Evolutionary conservation across 2,113 vertebrate genomes (phyloP), one percentile per base, ranked within the genome.

Genomic region (Chionomys nivalis): DNA sequence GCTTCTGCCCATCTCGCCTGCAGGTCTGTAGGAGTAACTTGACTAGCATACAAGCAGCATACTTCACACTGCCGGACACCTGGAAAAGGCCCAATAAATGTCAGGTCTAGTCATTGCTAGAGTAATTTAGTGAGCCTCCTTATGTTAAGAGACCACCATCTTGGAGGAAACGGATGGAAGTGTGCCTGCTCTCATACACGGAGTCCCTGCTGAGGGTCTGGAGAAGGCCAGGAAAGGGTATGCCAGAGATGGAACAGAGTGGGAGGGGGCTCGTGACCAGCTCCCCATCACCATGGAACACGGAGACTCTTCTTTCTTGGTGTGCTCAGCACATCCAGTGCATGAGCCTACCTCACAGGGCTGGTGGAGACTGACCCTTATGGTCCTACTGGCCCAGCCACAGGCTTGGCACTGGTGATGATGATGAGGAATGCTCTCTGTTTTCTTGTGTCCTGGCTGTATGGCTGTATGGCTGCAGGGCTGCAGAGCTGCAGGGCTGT

Each of bases 101-200:
- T 24, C 21, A 65, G 12, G 68, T 86, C 9, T 26, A 31, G 77
- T 61, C 14, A 61, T 94, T 70, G 47, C 83, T 68, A 19, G 47
- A 68, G 55, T 36, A 55, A 81, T n/a, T 70, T 31, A 86, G 44
- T 55, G 77, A 86, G 49, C 58, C 24, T 58, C 28, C 0, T 85
- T 26, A 4, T 21, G 23, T 14, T 19, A 12, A 21, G 52, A 79
- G 66, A 70, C 17, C 6, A 47, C 61, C 72, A n/a, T 72, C 82
- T 89, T 89, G 65, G 55, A 93, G 91, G 23, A 93, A 85, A 87
- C 0, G 10, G 63, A 58, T 75, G 36, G 11, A 36, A 10, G 4
- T 5, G 0, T 7, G 23, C 65, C 21, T 68, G 81, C 49, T 28
- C 68, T 63, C 11, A 9, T 1, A 8, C 2, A 1, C 8, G 0